These are phyloP conservation scores for Druceiella hillmani DNA, from an alignment of 2,888 invertebrate species.

Conservation along the genomic window DNA sequence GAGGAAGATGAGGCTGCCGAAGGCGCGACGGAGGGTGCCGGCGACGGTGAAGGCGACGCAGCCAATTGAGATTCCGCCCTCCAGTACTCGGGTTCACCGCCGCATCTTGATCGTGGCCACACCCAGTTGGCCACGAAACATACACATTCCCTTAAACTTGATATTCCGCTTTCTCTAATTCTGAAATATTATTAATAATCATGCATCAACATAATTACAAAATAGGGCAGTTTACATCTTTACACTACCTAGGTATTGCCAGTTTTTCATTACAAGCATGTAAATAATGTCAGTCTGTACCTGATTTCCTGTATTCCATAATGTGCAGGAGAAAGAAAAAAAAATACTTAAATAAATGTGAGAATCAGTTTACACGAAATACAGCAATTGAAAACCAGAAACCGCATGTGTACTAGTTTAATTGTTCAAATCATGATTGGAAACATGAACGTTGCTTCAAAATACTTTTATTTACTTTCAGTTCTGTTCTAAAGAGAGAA, in stretches of 20 bases:
- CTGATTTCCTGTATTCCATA: constrained; percentile 46
- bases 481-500: no score
- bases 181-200: no score
- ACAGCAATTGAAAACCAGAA: no score
- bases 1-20: constrained; percentile 54
- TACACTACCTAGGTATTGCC: constrained; percentile 1
- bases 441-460: no score
- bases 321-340: no score
- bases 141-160: constrained; percentile 74
- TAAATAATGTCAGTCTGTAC: constrained; percentile 29
- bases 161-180: constrained; percentile 93
- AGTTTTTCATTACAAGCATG: background rate
- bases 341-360: no score
- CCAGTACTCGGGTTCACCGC: constrained; percentile 29
- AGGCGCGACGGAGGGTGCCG: constrained; percentile 34
- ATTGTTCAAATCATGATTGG: no score
- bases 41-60: constrained; percentile 28
- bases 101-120: constrained; percentile 67
- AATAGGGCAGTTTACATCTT: background rate
- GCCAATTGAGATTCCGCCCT: no score
- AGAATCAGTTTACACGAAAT: no score
- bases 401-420: no score
- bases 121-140: constrained; percentile 62
- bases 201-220: constrained; percentile 20
- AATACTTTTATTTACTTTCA: no score